Percentiles rank a stretch among this genome's conserved stretches.
These are phyloP conservation scores for Gobio occitaniae DNA, from an alignment of 2,797 vertebrate genomes.

Conservation along the genomic window DNA sequence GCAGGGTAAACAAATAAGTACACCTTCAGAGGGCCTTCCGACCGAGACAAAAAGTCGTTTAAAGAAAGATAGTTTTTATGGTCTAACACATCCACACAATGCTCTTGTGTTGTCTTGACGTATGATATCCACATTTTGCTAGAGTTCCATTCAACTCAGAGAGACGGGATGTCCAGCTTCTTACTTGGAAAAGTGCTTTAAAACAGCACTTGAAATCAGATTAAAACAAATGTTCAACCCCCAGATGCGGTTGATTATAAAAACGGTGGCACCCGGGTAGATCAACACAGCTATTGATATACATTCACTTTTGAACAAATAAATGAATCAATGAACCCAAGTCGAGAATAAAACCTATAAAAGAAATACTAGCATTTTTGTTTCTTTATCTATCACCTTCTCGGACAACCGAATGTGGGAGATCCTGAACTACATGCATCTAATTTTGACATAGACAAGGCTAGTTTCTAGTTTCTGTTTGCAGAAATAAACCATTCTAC, in stretches of 20 bases:
- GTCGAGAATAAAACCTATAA: background rate
- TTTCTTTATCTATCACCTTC: background rate
- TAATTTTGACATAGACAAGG: background rate
- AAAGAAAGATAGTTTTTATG: slow-evolving; percentile 61
- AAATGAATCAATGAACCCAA: background rate
- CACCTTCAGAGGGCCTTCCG: slow-evolving; percentile 56
- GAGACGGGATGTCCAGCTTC: slow-evolving; percentile 1
- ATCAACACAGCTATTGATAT: background rate
- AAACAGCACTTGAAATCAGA: slow-evolving; percentile 4
- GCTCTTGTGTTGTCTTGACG: slow-evolving; percentile 48
- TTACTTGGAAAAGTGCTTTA: background rate
- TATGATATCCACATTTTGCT: slow-evolving; percentile 27
- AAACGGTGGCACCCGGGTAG: background rate
- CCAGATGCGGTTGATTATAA: background rate
- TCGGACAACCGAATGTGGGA: background rate
- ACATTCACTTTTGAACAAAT: background rate
- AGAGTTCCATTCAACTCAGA: slow-evolving; percentile 10
- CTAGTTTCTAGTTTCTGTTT: background rate
- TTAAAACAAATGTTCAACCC: background rate
- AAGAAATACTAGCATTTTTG: background rate
- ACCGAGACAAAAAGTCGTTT: slow-evolving; percentile 45
- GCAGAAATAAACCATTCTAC: slow-evolving; percentile 33
- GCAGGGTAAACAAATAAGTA: slow-evolving; percentile 65
- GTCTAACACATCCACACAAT: slow-evolving; percentile 45
- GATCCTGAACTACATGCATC: background rate